phyloP scores from a whole-genome alignment of 92 coral and sea anemone genomes.

The Galaxea fascicularis region DNA sequence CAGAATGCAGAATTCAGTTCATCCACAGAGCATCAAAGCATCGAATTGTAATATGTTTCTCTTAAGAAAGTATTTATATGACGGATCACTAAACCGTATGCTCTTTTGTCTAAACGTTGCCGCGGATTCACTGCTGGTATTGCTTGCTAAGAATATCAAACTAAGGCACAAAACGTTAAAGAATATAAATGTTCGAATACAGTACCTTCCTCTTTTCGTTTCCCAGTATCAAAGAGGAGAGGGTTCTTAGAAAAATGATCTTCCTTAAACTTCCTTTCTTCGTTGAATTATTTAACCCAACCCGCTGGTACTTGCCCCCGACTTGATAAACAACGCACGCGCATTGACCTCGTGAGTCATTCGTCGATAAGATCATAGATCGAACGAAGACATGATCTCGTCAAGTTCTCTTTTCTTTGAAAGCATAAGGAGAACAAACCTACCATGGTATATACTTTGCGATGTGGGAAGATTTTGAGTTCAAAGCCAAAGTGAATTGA shows the following conservation, averaged over 20 bases:
- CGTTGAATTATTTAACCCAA: slow-evolving; percentile 49
- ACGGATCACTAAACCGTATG: slow-evolving; percentile 56
- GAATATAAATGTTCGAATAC: not conserved
- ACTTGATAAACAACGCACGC: slow-evolving; percentile 41
- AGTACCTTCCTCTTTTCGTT: slow-evolving; percentile 47
- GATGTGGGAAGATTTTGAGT: too few species aligned
- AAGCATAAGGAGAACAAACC: not conserved
- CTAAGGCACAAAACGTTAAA: too few species aligned
- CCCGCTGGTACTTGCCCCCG: slow-evolving; percentile 45
- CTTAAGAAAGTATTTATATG: slow-evolving; percentile 28
- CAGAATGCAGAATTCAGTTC: not conserved
- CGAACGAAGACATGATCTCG: slow-evolving; percentile 21
- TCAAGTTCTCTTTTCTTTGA: not conserved
- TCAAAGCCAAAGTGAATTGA: too few species aligned
- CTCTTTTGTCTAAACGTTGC: slow-evolving; percentile 16
- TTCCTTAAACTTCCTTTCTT: slow-evolving; percentile 23
- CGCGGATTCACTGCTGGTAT: not conserved
- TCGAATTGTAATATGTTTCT: slow-evolving; percentile 6
- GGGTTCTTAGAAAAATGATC: slow-evolving; percentile 35
- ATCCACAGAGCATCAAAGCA: not conserved
- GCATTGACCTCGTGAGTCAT: slow-evolving; percentile 50
- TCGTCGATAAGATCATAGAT: slow-evolving; percentile 45
- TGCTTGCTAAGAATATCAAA: not conserved
- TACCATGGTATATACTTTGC: too few species aligned
- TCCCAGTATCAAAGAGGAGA: slow-evolving; percentile 42